Evolutionary conservation across 2,888 invertebrate species (phyloP), one percentile per base, ranked within the genome.

Genomic region (Drosophila pegasa): DNA sequence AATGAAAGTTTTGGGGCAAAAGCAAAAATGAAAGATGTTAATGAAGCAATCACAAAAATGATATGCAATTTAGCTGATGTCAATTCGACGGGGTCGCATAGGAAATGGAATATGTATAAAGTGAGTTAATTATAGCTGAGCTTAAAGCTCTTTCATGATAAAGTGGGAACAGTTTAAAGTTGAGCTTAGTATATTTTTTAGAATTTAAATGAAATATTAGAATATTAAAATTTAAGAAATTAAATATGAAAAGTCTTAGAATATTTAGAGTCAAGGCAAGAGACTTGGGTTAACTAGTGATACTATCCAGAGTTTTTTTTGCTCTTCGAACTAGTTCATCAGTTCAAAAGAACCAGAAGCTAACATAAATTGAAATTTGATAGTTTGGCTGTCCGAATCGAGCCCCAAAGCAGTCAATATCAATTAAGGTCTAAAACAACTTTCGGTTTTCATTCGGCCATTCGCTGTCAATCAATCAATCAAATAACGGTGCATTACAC

Each of bases 391-490:
- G 61, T 68, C 40, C 43, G 3, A 55, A 51, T 10, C 5, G 3
- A 50, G 43, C 14, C 43, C 33, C 37, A 16, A 56, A 58, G 29
- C 43, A 71, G 43, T 71, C 33, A 56, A 71, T 62, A 62, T 50
- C 62, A 75, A 75, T 75, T 63, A 48, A 8, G 41, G 47, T 9
- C 6, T 5, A 22, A 47, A 70, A 52, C 50, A 51, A 76, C 64
- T 84, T 79, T 82, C 80, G 52, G 67, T 79, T 78, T 63, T 60
- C 31, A 37, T 40, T 40, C 31, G 41, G 25, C 47, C 60, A 48
- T 27, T 29, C 54, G 25, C 50, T 50, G 60, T 54, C 66, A 61
- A 67, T 81, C 72, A 81, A 87, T 87, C 81, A 87, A 87, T 84
- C 80, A 81, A 67, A 80, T 68, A 45, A 25, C 9, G 16, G 54